phyloP scores from a whole-genome alignment of 2,113 vertebrate species.

The Ammospiza nelsoni region DNA sequence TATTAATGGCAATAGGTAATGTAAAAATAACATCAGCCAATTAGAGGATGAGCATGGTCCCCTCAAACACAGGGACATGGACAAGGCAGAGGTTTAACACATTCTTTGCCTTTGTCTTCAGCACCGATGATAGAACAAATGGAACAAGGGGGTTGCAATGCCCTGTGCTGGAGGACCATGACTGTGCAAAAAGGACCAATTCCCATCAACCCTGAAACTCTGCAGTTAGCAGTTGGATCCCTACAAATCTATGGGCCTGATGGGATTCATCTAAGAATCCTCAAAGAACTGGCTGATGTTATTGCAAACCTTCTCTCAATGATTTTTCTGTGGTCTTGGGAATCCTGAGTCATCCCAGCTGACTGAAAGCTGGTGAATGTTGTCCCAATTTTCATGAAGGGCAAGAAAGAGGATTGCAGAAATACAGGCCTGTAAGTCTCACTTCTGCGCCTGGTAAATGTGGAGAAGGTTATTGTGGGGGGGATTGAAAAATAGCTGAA shows the following conservation, averaged over 20 bases:
- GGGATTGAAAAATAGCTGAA: neutral
- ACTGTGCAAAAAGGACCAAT: neutral
- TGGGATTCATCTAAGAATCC: neutral
- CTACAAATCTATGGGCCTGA: neutral
- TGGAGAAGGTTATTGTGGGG: neutral
- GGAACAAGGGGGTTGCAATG: neutral
- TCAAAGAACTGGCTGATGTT: neutral
- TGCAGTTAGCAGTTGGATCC: too few relatives aligned
- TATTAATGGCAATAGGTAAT: neutral
- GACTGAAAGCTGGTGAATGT: neutral
- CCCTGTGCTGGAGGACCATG: neutral
- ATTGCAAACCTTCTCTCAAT: neutral
- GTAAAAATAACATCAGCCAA: neutral
- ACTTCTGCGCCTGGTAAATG: neutral
- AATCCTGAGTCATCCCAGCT: neutral
- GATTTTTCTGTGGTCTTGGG: neutral
- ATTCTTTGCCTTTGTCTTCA: neutral
- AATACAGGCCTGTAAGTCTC: neutral
- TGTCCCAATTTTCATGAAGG: rapidly evolving
- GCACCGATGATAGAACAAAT: neutral
- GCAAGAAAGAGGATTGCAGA: neutral
- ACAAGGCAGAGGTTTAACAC: neutral
- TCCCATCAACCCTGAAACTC: neutral
- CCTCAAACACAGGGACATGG: neutral
- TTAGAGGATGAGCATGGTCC: neutral